A percentile compares a stretch with the other conserved stretches of the same genome.
Evolutionary conservation across 1,140 invertebrate genomes (phyloP).

Genomic region (Uloborus diversus): DNA sequence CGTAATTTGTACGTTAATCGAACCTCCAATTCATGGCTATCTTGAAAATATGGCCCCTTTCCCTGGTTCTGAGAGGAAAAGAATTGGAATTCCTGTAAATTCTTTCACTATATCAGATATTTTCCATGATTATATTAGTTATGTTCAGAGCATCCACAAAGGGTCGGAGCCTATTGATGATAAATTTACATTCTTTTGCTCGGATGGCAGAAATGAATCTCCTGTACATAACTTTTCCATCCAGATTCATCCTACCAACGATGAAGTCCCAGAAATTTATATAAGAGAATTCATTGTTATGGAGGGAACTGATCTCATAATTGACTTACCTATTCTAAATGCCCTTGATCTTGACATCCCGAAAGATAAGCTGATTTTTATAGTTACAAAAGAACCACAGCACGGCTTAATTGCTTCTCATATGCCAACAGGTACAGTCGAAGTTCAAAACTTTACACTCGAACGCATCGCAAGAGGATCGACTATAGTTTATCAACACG

Average conservation of each 20-base stretch:
- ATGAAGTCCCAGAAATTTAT: constrained; percentile 66
- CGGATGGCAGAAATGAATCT: constrained; percentile 65
- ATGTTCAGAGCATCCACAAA: constrained; percentile 67
- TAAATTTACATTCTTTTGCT: constrained; percentile 63
- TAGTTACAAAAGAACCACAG: constrained; percentile 62
- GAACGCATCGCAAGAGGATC: constrained; percentile 63
- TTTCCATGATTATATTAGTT: constrained; percentile 62
- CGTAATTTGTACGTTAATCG: constrained; percentile 64
- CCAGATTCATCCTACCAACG: constrained; percentile 65
- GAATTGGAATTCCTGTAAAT: constrained; percentile 63
- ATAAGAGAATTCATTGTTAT: constrained; percentile 65
- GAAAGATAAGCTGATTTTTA: constrained; percentile 63
- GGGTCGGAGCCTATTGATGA: constrained; percentile 65
- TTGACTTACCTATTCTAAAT: constrained; percentile 66
- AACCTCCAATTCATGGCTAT: constrained; percentile 65
- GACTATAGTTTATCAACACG: constrained; percentile 66
- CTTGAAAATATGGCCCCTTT: constrained; percentile 64
- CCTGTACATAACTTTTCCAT: constrained; percentile 61
- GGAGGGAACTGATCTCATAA: constrained; percentile 66
- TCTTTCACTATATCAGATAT: constrained; percentile 64
- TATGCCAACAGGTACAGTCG: constrained; percentile 60
- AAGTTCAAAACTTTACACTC: constrained; percentile 63
- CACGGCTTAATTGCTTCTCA: constrained; percentile 65
- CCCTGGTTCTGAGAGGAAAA: constrained; percentile 63
- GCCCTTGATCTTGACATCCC: constrained; percentile 66